phyloP scores from a whole-genome alignment of 1,140 invertebrate species.

The Coelopa frigida region DNA sequence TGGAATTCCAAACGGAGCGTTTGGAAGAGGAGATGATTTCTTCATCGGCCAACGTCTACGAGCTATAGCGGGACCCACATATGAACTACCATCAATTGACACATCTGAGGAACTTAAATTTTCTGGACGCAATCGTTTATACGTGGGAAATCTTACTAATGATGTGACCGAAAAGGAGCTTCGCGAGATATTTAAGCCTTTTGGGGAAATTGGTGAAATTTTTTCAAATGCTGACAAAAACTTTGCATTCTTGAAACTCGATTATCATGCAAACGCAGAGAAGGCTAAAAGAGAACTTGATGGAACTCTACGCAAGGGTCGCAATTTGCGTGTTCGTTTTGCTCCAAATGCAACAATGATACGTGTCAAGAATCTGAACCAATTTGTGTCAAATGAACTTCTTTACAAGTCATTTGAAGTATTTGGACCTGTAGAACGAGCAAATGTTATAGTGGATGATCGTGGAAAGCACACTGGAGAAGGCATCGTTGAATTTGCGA shows the following conservation, averaged over 20 bases:
- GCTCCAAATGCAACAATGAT: constrained; percentile 90
- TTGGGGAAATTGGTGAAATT: constrained; percentile 82
- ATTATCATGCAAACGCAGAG: constrained; percentile 92
- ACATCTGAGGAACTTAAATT: constrained; percentile 70
- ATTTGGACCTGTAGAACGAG: constrained; percentile 90
- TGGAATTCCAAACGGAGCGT: constrained; percentile 36
- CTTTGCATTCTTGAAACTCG: constrained; percentile 95
- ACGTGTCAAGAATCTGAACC: constrained; percentile 87
- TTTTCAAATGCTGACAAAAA: constrained; percentile 94
- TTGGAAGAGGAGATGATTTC: constrained; percentile 50
- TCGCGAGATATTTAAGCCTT: constrained; percentile 71
- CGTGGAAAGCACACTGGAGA: constrained; percentile 90
- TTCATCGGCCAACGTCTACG: constrained; percentile 63
- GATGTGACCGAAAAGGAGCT: constrained; percentile 87
- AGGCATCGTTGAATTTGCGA: constrained; percentile 91
- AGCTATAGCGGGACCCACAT: constrained; percentile 65
- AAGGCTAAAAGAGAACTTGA: constrained; percentile 91
- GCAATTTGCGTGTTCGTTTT: constrained; percentile 86
- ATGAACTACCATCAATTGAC: constrained; percentile 64
- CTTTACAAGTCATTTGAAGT: constrained; percentile 86
- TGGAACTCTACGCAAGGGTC: constrained; percentile 76
- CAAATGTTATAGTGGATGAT: constrained; percentile 92
- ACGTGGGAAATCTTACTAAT: constrained; percentile 86
- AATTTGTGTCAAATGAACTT: constrained; percentile 92
- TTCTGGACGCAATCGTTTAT: constrained; percentile 83